These are phyloP conservation scores for Mythimna pallens DNA, from an alignment of 2,888 invertebrate genomes.

Conservation along the genomic window DNA sequence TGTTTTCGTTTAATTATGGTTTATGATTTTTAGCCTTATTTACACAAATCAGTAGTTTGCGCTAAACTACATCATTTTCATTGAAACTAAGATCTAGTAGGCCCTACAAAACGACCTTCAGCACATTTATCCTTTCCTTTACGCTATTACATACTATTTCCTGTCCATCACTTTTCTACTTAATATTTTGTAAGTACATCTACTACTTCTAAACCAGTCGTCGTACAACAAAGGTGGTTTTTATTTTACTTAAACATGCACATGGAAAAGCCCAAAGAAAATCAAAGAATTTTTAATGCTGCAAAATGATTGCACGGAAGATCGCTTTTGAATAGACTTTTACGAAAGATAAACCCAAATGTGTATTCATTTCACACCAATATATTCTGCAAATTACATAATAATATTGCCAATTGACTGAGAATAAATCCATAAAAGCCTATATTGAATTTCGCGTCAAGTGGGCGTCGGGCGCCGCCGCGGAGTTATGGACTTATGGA, in stretches of 20 bases:
- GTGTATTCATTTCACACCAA: slow-evolving; percentile 40
- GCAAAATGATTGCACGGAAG: background rate
- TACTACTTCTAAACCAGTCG: background rate
- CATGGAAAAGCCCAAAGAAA: slow-evolving; percentile 13
- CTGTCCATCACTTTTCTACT: slow-evolving; percentile 10
- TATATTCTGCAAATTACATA: slow-evolving; percentile 40
- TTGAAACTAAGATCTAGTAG: background rate
- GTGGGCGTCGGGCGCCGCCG: slow-evolving; percentile 54
- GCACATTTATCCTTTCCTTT: background rate
- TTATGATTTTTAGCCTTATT: background rate
- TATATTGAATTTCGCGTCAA: slow-evolving; percentile 52
- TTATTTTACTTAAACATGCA: slow-evolving; percentile 13
- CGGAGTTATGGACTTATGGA: slow-evolving; percentile 25
- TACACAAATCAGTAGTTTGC: background rate
- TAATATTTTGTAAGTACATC: background rate
- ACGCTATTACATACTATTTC: slow-evolving; percentile 7
- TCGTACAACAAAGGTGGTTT: slow-evolving; percentile 1
- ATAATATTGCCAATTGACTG: slow-evolving; percentile 56
- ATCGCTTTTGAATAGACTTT: slow-evolving; percentile 4
- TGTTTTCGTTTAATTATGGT: slow-evolving; percentile 2
- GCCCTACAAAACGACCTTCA: background rate
- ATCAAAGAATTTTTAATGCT: slow-evolving; percentile 7
- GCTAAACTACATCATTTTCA: background rate
- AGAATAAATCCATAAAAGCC: slow-evolving; percentile 59
- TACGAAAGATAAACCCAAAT: slow-evolving; percentile 29